Evolutionary conservation across 30 jellyfish, hydroid and myxozoan genomes (phyloP), one percentile per base, ranked within the genome.

Genomic region (Aurelia aurita): DNA sequence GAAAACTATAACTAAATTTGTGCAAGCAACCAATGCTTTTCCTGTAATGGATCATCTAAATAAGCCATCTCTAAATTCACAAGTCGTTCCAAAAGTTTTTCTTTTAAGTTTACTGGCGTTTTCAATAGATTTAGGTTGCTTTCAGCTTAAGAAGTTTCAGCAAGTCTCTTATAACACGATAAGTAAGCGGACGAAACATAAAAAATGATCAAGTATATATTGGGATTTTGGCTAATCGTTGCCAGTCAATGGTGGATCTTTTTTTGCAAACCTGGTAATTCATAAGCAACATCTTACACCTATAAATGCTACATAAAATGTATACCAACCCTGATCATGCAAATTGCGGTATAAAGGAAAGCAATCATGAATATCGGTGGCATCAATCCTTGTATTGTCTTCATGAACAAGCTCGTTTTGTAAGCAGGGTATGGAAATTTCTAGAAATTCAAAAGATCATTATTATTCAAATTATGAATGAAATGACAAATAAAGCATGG

Each of bases 371-470:
- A 87, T 20, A 93, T 25, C 16, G 84, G 70, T 6, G 97, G 96
- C 97, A 93, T 67, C 13, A 84, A 16, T 13, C 25, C 31, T 69
- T 76, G 88, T 11, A 93, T 59, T 22, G 73, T 47, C 39, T 21
- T 1, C 31, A 87, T 80, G 73, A 87, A 93, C 29, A 31, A 29
- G 45, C 88, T 96, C 8, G 16, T 78, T 2, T n/a, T 69, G 80
- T 88, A 93, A 18, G 87, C 72, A 15, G 98, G 98, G 63, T 80
- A 87, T 9, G 98, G 98, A 46, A 93, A 87, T 82, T 64, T 88
- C 98, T 93, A 35, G 26, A 91, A 67, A 53, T 64, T 74, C 55
- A 16, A 51, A n/a, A 16, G 27, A 28, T 25, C 79, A 31, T 35
- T 21, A 61, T 61, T 3, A 22, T 12, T 46, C 44, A 20, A 19